These are phyloP conservation scores for Eristalis arbustorum DNA, from an alignment of 2,888 invertebrate genomes.

Conservation along the genomic window DNA sequence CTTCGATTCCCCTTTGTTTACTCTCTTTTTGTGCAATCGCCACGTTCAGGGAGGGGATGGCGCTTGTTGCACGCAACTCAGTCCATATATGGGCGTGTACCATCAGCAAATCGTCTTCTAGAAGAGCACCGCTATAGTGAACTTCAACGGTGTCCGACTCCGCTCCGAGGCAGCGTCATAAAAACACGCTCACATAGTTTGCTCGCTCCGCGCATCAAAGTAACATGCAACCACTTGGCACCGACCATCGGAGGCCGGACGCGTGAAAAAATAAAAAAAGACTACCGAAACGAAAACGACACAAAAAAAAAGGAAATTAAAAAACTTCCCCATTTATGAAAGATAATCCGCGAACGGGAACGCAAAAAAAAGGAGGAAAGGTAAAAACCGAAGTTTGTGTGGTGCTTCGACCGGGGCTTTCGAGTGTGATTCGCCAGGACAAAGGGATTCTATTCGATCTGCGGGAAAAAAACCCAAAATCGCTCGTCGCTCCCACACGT, in stretches of 20 bases:
- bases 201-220: constrained; percentile 69
- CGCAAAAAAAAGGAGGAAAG: constrained; percentile 11
- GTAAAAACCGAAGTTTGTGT: constrained; percentile 11
- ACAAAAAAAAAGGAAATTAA: constrained; percentile 8
- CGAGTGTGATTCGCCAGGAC: background rate
- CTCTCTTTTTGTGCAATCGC: constrained; percentile 44
- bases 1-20: background rate
- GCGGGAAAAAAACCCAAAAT: background rate
- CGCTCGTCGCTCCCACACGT: background rate
- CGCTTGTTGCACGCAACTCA: constrained; percentile 24
- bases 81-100: constrained; percentile 63
- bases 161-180: constrained; percentile 57
- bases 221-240: constrained; percentile 62
- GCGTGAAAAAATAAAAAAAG: constrained; percentile 50
- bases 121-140: constrained; percentile 58
- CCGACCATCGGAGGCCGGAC: constrained; percentile 63
- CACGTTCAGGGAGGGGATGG: constrained; percentile 46
- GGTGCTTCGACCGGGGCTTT: background rate
- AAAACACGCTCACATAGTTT: constrained; percentile 66
- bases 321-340: constrained; percentile 34
- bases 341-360: constrained; percentile 20
- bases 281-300: background rate
- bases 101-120: constrained; percentile 13
- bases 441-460: background rate
- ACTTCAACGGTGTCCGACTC: constrained; percentile 9